Base-by-base conservation (phyloP, 1,140 invertebrate species). In the Hyphantria cunea region DNA sequence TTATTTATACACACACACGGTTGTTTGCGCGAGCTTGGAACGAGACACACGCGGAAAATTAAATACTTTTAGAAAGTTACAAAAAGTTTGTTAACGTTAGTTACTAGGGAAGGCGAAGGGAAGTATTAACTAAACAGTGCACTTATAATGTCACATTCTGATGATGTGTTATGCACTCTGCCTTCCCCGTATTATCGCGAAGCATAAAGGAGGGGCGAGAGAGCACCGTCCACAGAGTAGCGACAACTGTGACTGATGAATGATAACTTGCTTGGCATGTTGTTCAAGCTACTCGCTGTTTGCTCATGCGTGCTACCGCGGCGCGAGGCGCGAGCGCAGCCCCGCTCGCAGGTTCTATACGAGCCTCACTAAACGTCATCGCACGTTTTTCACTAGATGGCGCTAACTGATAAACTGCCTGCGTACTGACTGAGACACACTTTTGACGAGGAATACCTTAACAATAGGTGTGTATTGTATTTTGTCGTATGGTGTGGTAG, bases 1-100 rank as follows among this genome's bases (percentile, higher is more conserved):
- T 86, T 86, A 87, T 84, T 77, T 76, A 87, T 78, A 84, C 81
- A 86, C 80, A 83, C 82, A 86, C 84, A 84, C 83, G 84, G 80
- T 81, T 84, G 81, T 88, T 83, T 78, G 75, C 81, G 84, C 74
- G 78, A 84, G 75, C 78, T 83, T 76, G 80, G 68, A 80, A 74
- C 76, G 80, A 82, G 70, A 85, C 82, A 88, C 85, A 89, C 87
- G 78, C 87, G 82, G 84, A 88, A 86, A 88, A 88, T 86, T 84
- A 84, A 87, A 87, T 84, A 88, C 82, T 81, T 84, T 89, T 88
- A 86, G 84, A 90, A 90, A 87, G 84, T 82, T 78, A 80, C 86
- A 80, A 82, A 84, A 76, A 80, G 80, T 89, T 81, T 78, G 63
- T 76, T 74, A 64, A 68, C 72, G 74, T 76, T 74, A 75, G 74